Conservation (phyloP, 2,888 invertebrate genomes). For the Cremastinae sp. region DNA sequence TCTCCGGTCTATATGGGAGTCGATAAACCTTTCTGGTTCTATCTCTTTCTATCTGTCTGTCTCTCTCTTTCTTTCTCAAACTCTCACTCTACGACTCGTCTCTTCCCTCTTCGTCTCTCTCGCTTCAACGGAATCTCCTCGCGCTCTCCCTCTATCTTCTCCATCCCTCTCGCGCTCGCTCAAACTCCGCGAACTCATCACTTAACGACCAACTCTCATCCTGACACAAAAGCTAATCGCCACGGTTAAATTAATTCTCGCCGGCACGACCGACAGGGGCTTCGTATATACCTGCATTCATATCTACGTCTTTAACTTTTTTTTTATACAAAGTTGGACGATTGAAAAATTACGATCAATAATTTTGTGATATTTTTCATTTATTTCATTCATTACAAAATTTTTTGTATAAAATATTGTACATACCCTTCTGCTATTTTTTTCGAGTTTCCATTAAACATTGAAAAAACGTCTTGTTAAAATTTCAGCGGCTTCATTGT, state of each 20-base stretch:
- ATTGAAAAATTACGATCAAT: too few species aligned
- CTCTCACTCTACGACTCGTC: constrained; percentile 1
- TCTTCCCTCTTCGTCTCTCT: constrained; percentile 23
- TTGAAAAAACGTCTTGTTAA: too few species aligned
- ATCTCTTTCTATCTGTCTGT: constrained; percentile 18
- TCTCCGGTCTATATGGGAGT: constrained; percentile 10
- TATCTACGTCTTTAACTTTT: background rate
- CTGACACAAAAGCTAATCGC: constrained; percentile 72
- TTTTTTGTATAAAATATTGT: too few species aligned
- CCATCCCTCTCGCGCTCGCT: constrained; percentile 9
- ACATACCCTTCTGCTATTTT: too few species aligned
- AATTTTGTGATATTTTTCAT: too few species aligned
- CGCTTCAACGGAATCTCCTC: too few species aligned
- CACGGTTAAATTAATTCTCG: constrained; percentile 74
- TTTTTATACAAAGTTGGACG: background rate
- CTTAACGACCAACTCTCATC: constrained; percentile 62
- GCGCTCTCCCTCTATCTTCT: constrained; percentile 21
- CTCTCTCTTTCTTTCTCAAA: constrained; percentile 1
- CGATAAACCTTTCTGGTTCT: constrained; percentile 23
- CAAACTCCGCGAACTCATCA: constrained; percentile 60
- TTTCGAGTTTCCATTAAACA: too few species aligned
- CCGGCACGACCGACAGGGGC: constrained; percentile 72
- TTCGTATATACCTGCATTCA: constrained; percentile 54
- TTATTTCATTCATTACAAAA: too few species aligned
- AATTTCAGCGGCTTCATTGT: too few species aligned